Evolutionary conservation across 1,140 invertebrate species (phyloP).

Genomic region (Bactericera cockerelli): DNA sequence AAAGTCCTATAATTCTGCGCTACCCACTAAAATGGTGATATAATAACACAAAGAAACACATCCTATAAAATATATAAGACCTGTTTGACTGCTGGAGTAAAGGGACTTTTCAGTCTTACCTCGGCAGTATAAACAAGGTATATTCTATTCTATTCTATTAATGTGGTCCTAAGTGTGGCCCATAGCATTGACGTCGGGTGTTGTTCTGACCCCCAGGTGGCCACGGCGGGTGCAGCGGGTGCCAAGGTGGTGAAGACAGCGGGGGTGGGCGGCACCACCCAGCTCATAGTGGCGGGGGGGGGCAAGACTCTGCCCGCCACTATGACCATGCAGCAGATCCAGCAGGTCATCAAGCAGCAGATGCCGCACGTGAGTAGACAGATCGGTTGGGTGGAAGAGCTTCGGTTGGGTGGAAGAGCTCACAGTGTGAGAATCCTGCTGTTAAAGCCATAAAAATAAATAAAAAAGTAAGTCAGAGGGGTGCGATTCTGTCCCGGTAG

Average conservation of each 20-base stretch:
- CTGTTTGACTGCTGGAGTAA: too few relatives aligned
- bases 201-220: neutral
- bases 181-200: neutral
- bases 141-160: slow-evolving; percentile 12
- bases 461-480: neutral
- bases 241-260: neutral
- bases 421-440: too few relatives aligned
- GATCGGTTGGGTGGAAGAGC: slow-evolving; percentile 26
- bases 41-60: too few relatives aligned
- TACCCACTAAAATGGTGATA: too few relatives aligned
- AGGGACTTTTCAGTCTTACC: too few relatives aligned
- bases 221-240: neutral
- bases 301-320: slow-evolving; percentile 45
- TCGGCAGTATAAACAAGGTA: too few relatives aligned
- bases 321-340: slow-evolving; percentile 59
- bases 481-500: too few relatives aligned
- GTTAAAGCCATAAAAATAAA: too few relatives aligned
- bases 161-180: neutral
- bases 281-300: slow-evolving; percentile 32
- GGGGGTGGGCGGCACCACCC: neutral
- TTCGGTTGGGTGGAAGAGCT: too few relatives aligned
- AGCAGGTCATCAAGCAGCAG: slow-evolving; percentile 53
- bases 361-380: slow-evolving; percentile 35
- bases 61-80: too few relatives aligned
- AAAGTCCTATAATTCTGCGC: too few relatives aligned